Evolutionary conservation across 2,113 vertebrate genomes (phyloP), one percentile per base, ranked within the genome.

Genomic region (Seriola aureovittata): DNA sequence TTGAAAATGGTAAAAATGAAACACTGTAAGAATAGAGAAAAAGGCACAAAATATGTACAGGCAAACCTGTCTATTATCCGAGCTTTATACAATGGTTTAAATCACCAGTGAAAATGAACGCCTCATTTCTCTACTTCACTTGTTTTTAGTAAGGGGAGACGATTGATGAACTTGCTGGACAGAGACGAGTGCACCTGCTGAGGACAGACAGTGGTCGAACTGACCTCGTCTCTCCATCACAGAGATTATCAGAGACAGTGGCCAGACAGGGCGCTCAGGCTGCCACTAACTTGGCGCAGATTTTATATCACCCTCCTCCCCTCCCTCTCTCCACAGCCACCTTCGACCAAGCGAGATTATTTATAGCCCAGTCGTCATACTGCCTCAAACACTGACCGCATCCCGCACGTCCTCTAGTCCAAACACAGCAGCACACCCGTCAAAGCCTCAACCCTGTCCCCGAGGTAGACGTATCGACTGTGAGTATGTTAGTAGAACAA

Each of bases 361-460:
- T 90, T 89, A 86, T 93, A 92, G 86, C 77, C 65, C 54, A 21
- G 65, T 82, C 79, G 77, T 92, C 88, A 82, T 25, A 25, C 36
- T 25, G 62, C 52, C 63, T 54, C 75, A 90, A 86, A 82, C 63
- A 38, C 60, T 11, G 58, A 67, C 74, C 42, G 64, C 88, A 81
- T 88, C 84, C 50, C 60, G 17, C 76, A 63, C 54, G 38, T 81
- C 64, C 75, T 84, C 77, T 57, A 36, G 21, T 83, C 66, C 50
- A 36, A 78, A 65, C 79, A 87, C 44, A 57, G 52, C 62, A 50
- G 72, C 46, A 44, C 40, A 48, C 59, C 52, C 40, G 65, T 67
- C 55, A 65, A 44, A 29, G 54, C 40, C 16, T 67, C 80, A 75
- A 63, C 64, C 50, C 13, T 85, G 73, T 69, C 58, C 66, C 69